Evolutionary conservation across 2,888 invertebrate species (phyloP).

Genomic region (Didymodactylos carnosus): DNA sequence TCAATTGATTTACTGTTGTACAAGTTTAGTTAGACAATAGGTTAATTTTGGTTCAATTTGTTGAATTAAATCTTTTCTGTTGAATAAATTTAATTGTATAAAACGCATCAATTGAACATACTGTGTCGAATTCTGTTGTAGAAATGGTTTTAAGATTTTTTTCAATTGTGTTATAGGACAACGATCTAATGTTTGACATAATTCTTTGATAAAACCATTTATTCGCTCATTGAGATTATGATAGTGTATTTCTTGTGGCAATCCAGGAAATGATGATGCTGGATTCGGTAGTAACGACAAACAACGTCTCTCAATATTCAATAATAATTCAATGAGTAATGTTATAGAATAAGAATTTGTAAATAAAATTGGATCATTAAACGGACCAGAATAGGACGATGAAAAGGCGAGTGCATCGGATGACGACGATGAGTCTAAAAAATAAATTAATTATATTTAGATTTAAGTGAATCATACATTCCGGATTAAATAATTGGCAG

Average conservation of each 20-base stretch:
- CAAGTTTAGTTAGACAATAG: too few species aligned
- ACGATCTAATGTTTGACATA: background rate
- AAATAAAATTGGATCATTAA: background rate
- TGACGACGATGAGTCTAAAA: too few species aligned
- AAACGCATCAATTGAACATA: too few species aligned
- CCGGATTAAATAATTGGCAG: too few species aligned
- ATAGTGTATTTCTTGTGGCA: background rate
- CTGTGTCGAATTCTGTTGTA: too few species aligned
- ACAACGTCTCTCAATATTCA: background rate
- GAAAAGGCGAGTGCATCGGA: too few species aligned
- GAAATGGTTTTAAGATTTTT: background rate
- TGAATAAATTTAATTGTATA: too few species aligned
- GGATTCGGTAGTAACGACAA: background rate
- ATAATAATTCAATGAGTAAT: background rate
- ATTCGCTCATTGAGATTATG: background rate
- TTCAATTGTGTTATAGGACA: background rate
- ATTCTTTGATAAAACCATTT: background rate
- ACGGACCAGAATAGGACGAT: background rate
- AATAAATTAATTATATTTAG: too few species aligned
- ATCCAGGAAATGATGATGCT: background rate
- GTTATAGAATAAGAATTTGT: background rate
- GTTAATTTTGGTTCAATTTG: too few species aligned
- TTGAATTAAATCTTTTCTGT: too few species aligned
- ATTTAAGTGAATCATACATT: too few species aligned
- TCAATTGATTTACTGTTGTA: too few species aligned